phyloP scores from a whole-genome alignment of 1,140 invertebrate species.

The Heliconius hewitsoni region DNA sequence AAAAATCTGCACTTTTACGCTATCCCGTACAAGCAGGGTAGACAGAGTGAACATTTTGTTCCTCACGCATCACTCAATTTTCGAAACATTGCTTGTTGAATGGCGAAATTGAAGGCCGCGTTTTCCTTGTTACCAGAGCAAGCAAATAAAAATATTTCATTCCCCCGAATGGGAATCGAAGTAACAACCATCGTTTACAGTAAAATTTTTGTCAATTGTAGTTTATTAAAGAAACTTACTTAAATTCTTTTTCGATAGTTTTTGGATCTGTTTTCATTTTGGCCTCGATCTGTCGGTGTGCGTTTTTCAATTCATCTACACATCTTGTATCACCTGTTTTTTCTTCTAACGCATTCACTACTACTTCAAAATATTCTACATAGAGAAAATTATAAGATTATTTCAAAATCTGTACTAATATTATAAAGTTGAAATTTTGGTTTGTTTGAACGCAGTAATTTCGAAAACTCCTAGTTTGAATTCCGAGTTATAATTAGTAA shows the following conservation, averaged over 20 bases:
- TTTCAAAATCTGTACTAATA: background rate
- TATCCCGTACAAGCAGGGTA: too few species aligned
- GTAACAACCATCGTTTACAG: background rate
- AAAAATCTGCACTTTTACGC: too few species aligned
- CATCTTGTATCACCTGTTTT: constrained; percentile 83
- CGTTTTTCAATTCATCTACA: constrained; percentile 83
- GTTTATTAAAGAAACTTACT: constrained; percentile 73
- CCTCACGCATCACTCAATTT: background rate
- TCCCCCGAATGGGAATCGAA: background rate
- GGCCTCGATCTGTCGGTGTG: constrained; percentile 84
- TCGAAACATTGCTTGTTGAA: background rate
- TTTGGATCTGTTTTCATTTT: constrained; percentile 84
- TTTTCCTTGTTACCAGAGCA: background rate
- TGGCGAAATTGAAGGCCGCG: too few species aligned
- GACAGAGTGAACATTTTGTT: too few species aligned
- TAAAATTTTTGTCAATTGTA: too few species aligned
- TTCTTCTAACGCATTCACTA: constrained; percentile 84
- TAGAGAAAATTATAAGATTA: background rate
- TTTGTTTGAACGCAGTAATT: too few species aligned
- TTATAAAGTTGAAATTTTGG: too few species aligned
- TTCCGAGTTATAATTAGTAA: too few species aligned
- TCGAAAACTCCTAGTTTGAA: too few species aligned
- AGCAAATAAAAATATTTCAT: background rate
- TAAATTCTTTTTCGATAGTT: constrained; percentile 86
- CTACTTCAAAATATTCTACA: constrained; percentile 89